Conservation (phyloP, 2,797 vertebrate genomes). For the Helostoma temminkii region DNA sequence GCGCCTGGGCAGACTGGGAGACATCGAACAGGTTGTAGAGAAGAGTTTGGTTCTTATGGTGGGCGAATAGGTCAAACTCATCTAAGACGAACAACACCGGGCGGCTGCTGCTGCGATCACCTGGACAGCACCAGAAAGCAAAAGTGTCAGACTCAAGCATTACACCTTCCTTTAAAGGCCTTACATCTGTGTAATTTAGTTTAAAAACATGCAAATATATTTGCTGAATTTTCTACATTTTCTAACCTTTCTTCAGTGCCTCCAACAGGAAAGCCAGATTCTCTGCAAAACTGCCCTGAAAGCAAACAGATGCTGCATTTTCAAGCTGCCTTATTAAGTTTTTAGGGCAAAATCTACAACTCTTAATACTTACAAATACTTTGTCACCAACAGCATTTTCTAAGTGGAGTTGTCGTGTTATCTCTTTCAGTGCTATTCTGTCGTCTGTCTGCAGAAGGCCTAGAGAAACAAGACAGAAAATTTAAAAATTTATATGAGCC, state of each 20-base stretch:
- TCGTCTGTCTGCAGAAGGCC: conserved; percentile 95
- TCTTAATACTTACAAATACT: conserved; percentile 92
- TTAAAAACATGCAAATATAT: background rate
- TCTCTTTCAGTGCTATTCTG: conserved; percentile 94
- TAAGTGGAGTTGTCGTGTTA: conserved; percentile 93
- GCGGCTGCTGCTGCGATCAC: conserved; percentile 90
- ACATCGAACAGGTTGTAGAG: conserved; percentile 97
- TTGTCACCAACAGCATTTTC: conserved; percentile 97
- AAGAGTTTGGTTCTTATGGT: conserved; percentile 97
- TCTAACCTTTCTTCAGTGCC: conserved; percentile 92
- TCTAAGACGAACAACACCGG: conserved; percentile 95
- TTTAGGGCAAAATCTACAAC: background rate
- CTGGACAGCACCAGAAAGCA: conserved; percentile 68
- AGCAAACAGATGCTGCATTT: background rate
- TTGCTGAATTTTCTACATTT: background rate
- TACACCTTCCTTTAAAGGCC: background rate
- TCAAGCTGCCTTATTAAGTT: no score
- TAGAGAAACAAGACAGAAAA: conserved; percentile 65
- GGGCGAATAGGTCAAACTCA: conserved; percentile 96
- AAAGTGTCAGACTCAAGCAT: background rate
- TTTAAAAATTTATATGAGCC: no score
- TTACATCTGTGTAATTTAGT: background rate
- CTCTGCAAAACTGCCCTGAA: conserved; percentile 97
- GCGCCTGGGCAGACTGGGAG: conserved; percentile 96
- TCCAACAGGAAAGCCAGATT: conserved; percentile 95